Conservation (phyloP, 2,797 vertebrate species). For the Hephaestus fuliginosus region DNA sequence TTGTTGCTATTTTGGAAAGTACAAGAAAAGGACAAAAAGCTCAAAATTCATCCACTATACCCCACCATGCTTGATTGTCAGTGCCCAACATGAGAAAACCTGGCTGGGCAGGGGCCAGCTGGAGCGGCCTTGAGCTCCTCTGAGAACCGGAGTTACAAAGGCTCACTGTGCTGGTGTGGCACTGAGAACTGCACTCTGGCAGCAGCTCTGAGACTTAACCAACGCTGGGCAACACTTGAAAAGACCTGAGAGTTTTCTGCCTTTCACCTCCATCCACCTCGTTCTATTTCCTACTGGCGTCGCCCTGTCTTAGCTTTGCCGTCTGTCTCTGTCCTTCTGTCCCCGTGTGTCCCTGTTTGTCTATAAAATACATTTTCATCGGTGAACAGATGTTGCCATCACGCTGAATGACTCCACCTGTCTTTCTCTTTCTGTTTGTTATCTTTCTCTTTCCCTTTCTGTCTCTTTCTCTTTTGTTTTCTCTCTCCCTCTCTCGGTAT, state of each 20-base stretch:
- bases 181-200: conserved; percentile 66
- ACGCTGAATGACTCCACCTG: not conserved
- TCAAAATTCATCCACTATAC: conserved; percentile 46
- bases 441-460: not conserved
- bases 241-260: conserved; percentile 60
- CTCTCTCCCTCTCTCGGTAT: not conserved
- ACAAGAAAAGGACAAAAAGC: conserved; percentile 17
- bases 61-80: conserved; percentile 55
- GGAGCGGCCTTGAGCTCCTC: conserved; percentile 63
- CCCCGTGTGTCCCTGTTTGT: not conserved
- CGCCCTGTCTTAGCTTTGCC: conserved; percentile 47
- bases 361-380: not conserved
- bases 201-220: conserved; percentile 62
- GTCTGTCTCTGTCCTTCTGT: conserved; percentile 28
- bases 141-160: conserved; percentile 74
- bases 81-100: conserved; percentile 67
- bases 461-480: conserved; percentile 21
- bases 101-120: conserved; percentile 66
- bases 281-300: conserved; percentile 57
- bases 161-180: conserved; percentile 75
- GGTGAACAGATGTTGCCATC: not conserved
- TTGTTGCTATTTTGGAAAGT: conserved; percentile 58
- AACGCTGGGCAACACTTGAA: conserved; percentile 70
- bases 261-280: conserved; percentile 61
- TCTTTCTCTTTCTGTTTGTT: conserved; percentile 18